Conservation (phyloP, 2,113 vertebrate genomes). For the Pangasianodon gigas region DNA sequence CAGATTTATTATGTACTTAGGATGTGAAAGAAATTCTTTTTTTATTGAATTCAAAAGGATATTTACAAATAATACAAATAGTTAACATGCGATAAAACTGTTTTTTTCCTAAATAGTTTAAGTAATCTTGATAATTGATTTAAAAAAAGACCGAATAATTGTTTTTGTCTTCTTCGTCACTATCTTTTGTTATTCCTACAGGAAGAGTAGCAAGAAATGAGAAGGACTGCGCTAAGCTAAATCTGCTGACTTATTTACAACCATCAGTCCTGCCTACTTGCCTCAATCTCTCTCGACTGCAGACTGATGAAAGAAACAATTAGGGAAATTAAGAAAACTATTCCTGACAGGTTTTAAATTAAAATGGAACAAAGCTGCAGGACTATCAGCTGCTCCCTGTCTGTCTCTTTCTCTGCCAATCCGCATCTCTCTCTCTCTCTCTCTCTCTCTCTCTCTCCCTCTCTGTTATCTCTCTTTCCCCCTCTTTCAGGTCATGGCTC, state of each 20-base stretch:
- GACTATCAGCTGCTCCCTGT: constrained; percentile 41
- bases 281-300: constrained; percentile 23
- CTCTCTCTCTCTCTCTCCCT: constrained; percentile 24
- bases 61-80: not conserved
- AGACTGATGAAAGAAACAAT: constrained; percentile 45
- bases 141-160: not conserved
- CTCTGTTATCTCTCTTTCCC: constrained; percentile 3
- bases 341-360: constrained; percentile 46
- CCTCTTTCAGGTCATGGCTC: constrained; percentile 31
- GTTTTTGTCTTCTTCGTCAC: not conserved
- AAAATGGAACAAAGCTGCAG: constrained; percentile 41
- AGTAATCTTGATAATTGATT: not conserved
- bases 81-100: not conserved
- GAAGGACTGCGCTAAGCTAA: not conserved
- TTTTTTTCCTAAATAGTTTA: not conserved
- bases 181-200: not conserved
- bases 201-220: not conserved
- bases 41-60: not conserved
- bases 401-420: constrained; percentile 35
- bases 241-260: constrained; percentile 31
- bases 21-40: not conserved
- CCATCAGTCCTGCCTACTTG: constrained; percentile 21
- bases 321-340: constrained; percentile 35
- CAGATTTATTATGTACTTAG: not conserved
- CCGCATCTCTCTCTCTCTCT: constrained; percentile 27